Conservation (phyloP, 2,888 invertebrate genomes). For the Erpobdella octoculata region DNA sequence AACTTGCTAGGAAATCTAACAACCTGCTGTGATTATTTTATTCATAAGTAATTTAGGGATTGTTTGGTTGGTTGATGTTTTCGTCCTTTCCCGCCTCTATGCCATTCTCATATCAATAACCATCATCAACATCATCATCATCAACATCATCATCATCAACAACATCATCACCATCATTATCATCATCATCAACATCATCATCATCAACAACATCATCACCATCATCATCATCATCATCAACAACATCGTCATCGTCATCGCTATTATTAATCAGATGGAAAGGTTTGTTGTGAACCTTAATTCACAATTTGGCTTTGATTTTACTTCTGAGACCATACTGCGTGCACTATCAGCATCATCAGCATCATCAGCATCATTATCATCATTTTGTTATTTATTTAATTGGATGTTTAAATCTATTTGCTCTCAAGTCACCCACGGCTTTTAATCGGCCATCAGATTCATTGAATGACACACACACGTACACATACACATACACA, state of each 20-base stretch:
- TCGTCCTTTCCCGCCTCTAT: neutral
- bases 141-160: constrained; percentile 6
- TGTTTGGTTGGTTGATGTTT: neutral
- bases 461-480: too few species aligned
- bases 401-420: neutral
- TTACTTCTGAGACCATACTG: too few species aligned
- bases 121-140: constrained; percentile 27
- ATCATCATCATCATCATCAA: constrained; percentile 15
- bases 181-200: constrained; percentile 19
- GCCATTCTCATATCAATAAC: neutral
- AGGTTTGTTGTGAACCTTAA: too few species aligned
- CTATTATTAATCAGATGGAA: neutral
- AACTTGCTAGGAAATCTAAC: too few species aligned
- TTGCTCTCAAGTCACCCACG: neutral
- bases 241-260: constrained; percentile 17
- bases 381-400: neutral
- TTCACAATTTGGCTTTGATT: too few species aligned
- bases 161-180: constrained; percentile 1
- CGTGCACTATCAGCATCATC: neutral
- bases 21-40: neutral
- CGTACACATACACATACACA: too few species aligned
- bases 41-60: neutral
- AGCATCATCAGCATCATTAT: neutral
- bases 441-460: neutral
- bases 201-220: constrained; percentile 1